phyloP scores from a whole-genome alignment of 2,113 vertebrate genomes.

The Alligator mississippiensis region DNA sequence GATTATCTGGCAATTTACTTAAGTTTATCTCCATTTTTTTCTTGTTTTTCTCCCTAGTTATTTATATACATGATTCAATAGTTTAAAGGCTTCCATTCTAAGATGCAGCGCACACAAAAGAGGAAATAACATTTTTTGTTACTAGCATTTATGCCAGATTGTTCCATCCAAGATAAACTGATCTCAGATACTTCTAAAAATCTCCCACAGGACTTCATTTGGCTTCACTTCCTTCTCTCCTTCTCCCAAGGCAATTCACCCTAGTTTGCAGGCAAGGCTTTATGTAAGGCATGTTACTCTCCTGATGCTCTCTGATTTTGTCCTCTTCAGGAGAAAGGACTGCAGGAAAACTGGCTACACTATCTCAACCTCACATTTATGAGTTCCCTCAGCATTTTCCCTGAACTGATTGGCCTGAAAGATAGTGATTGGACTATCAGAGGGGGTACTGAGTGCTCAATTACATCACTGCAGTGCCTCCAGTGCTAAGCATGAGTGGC shows the following conservation, averaged over 20 bases:
- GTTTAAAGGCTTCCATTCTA: not conserved
- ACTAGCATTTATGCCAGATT: not conserved
- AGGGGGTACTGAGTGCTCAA: not conserved
- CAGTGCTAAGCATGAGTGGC: not conserved
- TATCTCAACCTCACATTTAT: not conserved
- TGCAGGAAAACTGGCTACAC: not conserved
- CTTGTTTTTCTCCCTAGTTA: conserved; percentile 5
- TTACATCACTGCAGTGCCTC: not conserved
- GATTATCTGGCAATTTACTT: conserved; percentile 41
- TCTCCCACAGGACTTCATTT: not conserved
- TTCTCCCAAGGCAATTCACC: not conserved
- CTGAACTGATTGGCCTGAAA: not conserved
- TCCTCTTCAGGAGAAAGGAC: not conserved
- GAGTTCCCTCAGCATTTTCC: not conserved
- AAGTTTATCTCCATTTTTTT: not conserved
- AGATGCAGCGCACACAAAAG: not conserved
- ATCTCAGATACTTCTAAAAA: not conserved
- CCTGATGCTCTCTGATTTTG: accelerated
- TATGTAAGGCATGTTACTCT: not conserved
- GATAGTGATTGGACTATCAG: accelerated
- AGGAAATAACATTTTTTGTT: not conserved
- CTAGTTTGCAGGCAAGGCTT: not conserved
- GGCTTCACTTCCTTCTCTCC: not conserved
- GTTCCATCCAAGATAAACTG: not conserved
- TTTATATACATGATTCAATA: not conserved